Base-by-base conservation (phyloP, 2,888 invertebrate genomes). In the Chrysotoxum bicinctum region DNA sequence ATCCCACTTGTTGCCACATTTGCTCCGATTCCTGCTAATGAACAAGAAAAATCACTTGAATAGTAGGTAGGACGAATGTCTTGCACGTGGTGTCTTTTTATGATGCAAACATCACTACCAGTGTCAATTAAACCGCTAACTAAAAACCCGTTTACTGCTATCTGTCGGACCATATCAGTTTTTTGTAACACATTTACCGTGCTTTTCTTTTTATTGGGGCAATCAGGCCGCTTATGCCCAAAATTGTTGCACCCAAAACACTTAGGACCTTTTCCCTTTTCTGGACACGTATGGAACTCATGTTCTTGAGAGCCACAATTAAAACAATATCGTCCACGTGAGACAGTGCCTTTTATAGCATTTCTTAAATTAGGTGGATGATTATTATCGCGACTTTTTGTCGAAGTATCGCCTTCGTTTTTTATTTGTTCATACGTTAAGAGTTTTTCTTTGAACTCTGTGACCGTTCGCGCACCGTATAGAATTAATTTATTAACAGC, bases 381-480 rank as follows among this genome's bases (percentile, higher is more conserved):
- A 35, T 7, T 40, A 40, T 40, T 16, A n/a, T n/a, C n/a, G 40
- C 23, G 37, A 14, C 26, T 40, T 60, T 37, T 40, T 23, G 37
- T 3, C 9, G 23, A n/a, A 14, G 21, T 60, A 40, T 60, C 40
- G 21, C 21, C 37, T 62, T 68, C 69, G 40, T 9, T 32, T 64
- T 43, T 70, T 19, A 81, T 75, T 35, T 75, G 62, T 21, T 81
- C 81, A 48, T 81, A 75, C 14, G 60, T 58, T 7, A 62, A 8
- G 8, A 69, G 43, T 2, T 62, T 74, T 32, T 74, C 74, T 45
- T 74, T 74, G 10, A 74, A 60, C 5, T 68, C 73, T n/a, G 52
- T n/a, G 12, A 78, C 23, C 16, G 21, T 70, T 19, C 26, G 37
- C 23, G 79, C 52, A 14, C 79, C 73, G 50, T 73, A 68, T 40